phyloP scores from a whole-genome alignment of 2,113 vertebrate genomes.

The Heterotis niloticus region DNA sequence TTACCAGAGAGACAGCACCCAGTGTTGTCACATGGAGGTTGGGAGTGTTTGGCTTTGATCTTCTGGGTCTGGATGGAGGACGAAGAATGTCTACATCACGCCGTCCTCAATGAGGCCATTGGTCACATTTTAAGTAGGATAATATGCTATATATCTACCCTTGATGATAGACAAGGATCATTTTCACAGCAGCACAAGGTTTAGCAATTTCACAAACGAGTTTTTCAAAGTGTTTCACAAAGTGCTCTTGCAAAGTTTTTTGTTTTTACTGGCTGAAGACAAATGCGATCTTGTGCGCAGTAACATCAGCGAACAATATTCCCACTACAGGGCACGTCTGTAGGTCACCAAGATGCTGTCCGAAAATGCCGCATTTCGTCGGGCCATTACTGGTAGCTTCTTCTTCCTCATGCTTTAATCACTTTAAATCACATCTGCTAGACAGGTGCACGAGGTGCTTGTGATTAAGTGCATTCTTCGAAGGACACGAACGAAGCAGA shows the following conservation, averaged over 20 bases:
- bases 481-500: constrained; percentile 22
- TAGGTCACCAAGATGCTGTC: neutral
- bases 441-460: constrained; percentile 55
- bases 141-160: constrained; percentile 12
- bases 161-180: constrained; percentile 24
- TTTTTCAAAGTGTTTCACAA: neutral
- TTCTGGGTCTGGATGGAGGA: neutral
- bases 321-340: too few relatives aligned
- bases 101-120: neutral
- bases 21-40: neutral
- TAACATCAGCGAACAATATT: too few relatives aligned
- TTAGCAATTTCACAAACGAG: neutral
- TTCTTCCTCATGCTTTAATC: neutral
- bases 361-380: neutral
- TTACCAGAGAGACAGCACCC: neutral
- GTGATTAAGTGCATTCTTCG: constrained; percentile 10
- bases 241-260: too few relatives aligned
- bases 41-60: neutral
- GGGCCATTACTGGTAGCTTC: neutral
- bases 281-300: neutral
- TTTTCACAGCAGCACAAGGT: constrained; percentile 24
- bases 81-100: neutral
- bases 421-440: constrained; percentile 48
- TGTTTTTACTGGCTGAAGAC: neutral
- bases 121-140: neutral